A percentile compares a stretch with the other conserved stretches of the same genome.
phyloP scores from a whole-genome alignment of 2,888 invertebrate genomes.

The Tachina grossa region DNA sequence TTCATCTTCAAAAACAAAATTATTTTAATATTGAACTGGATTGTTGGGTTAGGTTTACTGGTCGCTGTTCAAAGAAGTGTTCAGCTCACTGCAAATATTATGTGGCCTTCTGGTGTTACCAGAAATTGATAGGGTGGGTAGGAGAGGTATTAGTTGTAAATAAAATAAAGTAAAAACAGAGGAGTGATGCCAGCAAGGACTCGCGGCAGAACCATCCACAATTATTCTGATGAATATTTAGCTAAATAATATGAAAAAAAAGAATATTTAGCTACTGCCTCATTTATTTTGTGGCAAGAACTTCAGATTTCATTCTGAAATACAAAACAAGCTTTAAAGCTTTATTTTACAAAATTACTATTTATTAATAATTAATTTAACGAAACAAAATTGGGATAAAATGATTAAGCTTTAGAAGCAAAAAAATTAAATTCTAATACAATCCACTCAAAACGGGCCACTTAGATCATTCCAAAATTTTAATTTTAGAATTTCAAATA shows the following conservation, averaged over 20 bases:
- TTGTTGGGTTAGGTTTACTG: too few species aligned
- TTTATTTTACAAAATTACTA: neutral
- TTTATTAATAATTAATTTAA: constrained; percentile 11
- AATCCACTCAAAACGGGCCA: constrained; percentile 19
- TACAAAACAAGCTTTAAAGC: neutral
- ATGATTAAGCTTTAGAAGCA: constrained; percentile 31
- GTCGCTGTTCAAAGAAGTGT: too few species aligned
- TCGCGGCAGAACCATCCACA: too few species aligned
- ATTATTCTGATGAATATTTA: too few species aligned
- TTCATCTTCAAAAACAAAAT: neutral
- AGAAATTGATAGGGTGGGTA: too few species aligned
- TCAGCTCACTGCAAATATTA: too few species aligned
- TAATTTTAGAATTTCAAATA: constrained; percentile 73
- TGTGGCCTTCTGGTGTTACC: too few species aligned
- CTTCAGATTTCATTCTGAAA: neutral
- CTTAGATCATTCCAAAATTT: neutral
- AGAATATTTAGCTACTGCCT: neutral
- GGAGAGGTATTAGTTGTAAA: too few species aligned
- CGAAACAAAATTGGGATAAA: constrained; percentile 17
- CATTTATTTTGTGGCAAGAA: neutral
- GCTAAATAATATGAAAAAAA: too few species aligned
- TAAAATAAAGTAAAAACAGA: too few species aligned
- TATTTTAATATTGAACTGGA: neutral
- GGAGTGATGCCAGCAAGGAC: too few species aligned
- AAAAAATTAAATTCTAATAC: constrained; percentile 5